Base-by-base conservation (phyloP, 1,140 invertebrate species). In the Micrasema minimum region DNA sequence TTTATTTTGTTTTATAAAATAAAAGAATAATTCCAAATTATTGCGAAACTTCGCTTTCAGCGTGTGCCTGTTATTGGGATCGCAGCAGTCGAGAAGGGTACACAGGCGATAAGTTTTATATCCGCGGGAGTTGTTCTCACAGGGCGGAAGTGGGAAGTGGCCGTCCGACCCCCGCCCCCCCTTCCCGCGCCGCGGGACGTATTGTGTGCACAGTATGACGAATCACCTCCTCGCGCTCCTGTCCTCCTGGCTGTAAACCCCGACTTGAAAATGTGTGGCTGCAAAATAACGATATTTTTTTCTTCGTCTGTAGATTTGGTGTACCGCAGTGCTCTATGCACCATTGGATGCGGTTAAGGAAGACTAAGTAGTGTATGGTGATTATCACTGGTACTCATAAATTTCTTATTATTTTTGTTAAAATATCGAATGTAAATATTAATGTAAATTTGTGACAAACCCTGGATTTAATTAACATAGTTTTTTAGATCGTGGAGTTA, bases 201-300 rank as follows among this genome's bases (percentile, higher is more conserved):
- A 5, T 35, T 55, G n/a, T 23, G 26, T 31, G 7, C 26, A 31
- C 7, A 4, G 26, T 31, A 31, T 31, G 7, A 31, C 26, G 26
- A 31, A 16, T 55, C n/a, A 16, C 51, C 51, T 31, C n/a, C 51
- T 55, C 51, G 51, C 51, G 14, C 26, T 55, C 9, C 12, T 55
- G 51, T 31, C 51, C 12, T 16, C 26, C 51, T 9, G 23, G 51
- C 26, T 14, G 16, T 5, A 55, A 23, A 1, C 26, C 26, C 2
- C 12, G 51, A 10, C 12, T 46, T 23, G 51, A 55, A 55, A 26
- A 10, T 31, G 23, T 31, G 51, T 23, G 51, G n/a, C n/a, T n/a
- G 26, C 10, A 37, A 26, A 26, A 43, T 14, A 5, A 38, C 37
- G 11, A 38, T 38, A 11, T 6, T 38, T 11, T 38, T 38, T n/a